Percentiles rank a stretch among this genome's conserved stretches.
Conservation (phyloP, 1,140 invertebrate genomes). For the Drosophila nigrodunni region DNA sequence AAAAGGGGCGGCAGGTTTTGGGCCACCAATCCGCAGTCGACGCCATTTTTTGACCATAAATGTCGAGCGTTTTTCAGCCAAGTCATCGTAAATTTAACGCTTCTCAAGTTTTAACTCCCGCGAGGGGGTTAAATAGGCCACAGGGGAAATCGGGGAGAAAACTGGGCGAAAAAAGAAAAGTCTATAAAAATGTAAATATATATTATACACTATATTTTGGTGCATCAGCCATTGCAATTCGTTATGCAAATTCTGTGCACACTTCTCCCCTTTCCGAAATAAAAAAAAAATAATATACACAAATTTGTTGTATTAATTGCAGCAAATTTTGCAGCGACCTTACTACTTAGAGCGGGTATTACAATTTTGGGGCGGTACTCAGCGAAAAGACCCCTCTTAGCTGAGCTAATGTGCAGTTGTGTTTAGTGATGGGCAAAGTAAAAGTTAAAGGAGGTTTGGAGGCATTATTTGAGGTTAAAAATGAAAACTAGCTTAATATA, state of each 20-base stretch:
- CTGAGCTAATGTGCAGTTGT: too few relatives aligned
- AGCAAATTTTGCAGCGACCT: conserved; percentile 52
- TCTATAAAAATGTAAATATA: conserved; percentile 75
- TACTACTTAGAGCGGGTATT: background rate
- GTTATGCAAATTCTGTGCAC: conserved; percentile 56
- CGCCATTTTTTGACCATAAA: conserved; percentile 71
- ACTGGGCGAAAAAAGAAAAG: background rate
- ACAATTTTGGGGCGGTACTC: background rate
- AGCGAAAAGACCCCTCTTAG: too few relatives aligned
- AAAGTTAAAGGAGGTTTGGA: too few relatives aligned
- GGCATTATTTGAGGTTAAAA: too few relatives aligned
- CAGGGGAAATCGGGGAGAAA: background rate
- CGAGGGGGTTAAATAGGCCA: conserved; percentile 29
- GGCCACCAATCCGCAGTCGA: conserved; percentile 31
- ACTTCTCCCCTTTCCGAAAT: conserved; percentile 13
- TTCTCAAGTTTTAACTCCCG: conserved; percentile 53
- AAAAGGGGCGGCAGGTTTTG: background rate
- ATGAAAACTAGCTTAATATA: too few relatives aligned
- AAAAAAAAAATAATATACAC: conserved; percentile 43
- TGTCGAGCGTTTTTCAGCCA: conserved; percentile 55
- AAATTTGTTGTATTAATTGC: conserved; percentile 73
- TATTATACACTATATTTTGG: conserved; percentile 70
- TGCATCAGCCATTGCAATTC: conserved; percentile 26
- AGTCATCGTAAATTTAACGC: conserved; percentile 76
- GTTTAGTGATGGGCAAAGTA: too few relatives aligned